phyloP scores from a whole-genome alignment of 2,113 vertebrate species.

The Rostratula benghalensis region DNA sequence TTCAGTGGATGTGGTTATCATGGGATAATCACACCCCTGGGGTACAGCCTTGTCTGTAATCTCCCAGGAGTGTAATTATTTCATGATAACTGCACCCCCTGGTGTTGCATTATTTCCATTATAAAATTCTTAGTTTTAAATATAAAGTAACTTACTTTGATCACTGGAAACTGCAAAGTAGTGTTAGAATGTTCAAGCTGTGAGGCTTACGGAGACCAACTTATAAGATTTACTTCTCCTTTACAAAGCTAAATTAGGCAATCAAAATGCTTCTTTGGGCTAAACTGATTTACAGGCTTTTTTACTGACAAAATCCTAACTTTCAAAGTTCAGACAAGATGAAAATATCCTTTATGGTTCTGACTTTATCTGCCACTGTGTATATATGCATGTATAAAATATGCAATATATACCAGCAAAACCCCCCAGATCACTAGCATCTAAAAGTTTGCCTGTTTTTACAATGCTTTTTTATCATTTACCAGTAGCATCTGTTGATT shows the following conservation, averaged over 20 bases:
- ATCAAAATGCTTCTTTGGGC: slow-evolving; percentile 79
- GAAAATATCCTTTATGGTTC: background rate
- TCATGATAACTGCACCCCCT: slow-evolving; percentile 80
- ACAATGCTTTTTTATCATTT: background rate
- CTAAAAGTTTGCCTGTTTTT: background rate
- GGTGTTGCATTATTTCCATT: slow-evolving; percentile 82
- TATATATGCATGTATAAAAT: background rate
- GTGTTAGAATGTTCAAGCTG: slow-evolving; percentile 79
- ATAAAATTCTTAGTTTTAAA: slow-evolving; percentile 82
- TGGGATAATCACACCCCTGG: slow-evolving; percentile 85
- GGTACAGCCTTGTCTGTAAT: slow-evolving; percentile 82
- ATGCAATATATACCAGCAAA: background rate
- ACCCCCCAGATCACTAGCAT: background rate
- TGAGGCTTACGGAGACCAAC: slow-evolving; percentile 78
- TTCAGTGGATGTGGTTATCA: slow-evolving; percentile 81
- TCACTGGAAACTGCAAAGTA: slow-evolving; percentile 75
- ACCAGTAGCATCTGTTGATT: background rate
- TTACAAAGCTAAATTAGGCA: slow-evolving; percentile 81
- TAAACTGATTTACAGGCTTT: slow-evolving; percentile 74
- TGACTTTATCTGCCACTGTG: background rate
- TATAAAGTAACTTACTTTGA: slow-evolving; percentile 83
- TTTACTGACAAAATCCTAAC: slow-evolving; percentile 68
- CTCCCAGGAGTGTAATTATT: slow-evolving; percentile 85
- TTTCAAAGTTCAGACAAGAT: slow-evolving; percentile 55
- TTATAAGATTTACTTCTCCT: slow-evolving; percentile 77